phyloP scores from a whole-genome alignment of 2,888 invertebrate species.

The Morinoia aosen region DNA sequence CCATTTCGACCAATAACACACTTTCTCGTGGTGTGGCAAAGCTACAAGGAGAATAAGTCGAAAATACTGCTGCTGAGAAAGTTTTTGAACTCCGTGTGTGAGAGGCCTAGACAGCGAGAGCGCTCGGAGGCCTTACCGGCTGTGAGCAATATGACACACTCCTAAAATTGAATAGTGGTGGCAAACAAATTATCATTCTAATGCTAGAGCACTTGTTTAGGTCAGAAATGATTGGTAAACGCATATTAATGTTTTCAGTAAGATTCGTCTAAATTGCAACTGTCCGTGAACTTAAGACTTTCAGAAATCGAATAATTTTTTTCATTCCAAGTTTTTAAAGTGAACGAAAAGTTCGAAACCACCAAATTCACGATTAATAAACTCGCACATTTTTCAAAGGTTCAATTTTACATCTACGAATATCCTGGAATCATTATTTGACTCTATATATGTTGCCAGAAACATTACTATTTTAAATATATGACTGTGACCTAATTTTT shows the following conservation, averaged over 20 bases:
- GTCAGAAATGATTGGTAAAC: no score
- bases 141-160: no score
- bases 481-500: not conserved
- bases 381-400: not conserved
- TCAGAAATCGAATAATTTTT: not conserved
- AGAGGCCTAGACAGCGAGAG: no score
- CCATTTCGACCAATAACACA: no score
- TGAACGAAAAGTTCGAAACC: not conserved
- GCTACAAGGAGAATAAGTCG: no score
- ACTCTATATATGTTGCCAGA: not conserved
- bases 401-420: not conserved
- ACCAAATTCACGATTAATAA: not conserved
- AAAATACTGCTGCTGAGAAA: no score
- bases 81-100: no score
- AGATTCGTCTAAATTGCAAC: not conserved
- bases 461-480: not conserved
- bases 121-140: no score
- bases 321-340: not conserved
- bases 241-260: not conserved
- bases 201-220: no score
- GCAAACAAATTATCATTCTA: no score
- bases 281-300: not conserved
- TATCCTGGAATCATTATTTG: not conserved
- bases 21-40: no score
- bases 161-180: no score